A percentile compares a stretch with the other conserved stretches of the same genome.
phyloP scores from a whole-genome alignment of 2,113 vertebrate genomes.

The Muntiacus muntjak region DNA sequence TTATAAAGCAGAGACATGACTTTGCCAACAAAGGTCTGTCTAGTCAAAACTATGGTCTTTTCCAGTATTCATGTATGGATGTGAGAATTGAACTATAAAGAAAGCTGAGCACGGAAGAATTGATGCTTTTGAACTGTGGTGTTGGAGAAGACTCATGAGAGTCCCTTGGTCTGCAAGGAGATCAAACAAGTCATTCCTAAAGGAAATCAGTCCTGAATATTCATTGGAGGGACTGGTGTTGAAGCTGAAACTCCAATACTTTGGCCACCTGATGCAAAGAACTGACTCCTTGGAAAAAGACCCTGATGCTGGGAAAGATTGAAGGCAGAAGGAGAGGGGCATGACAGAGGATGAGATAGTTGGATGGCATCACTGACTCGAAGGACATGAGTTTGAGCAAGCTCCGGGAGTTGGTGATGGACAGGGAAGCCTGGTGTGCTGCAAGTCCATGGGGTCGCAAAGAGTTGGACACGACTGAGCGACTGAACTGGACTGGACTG shows the following conservation, averaged over 20 bases:
- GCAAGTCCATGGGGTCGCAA: not conserved
- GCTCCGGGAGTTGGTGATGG: not conserved
- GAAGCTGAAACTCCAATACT: not conserved
- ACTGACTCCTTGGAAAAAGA: not conserved
- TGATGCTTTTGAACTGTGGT: not conserved
- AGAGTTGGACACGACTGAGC: fast-evolving
- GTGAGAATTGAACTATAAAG: not conserved
- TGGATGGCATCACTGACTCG: not conserved
- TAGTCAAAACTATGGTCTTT: not conserved
- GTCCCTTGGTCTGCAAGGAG: not conserved
- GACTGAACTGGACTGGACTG: not conserved
- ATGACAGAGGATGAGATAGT: not conserved
- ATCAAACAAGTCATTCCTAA: not conserved
- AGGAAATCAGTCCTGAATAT: not conserved
- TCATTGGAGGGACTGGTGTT: not conserved
- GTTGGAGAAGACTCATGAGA: not conserved
- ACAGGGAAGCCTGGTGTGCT: not conserved
- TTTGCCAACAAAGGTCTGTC: not conserved
- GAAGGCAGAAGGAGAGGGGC: not conserved
- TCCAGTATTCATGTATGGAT: not conserved
- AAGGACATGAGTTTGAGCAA: not conserved
- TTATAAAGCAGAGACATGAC: not conserved
- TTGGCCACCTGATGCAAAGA: not conserved
- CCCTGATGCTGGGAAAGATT: not conserved
- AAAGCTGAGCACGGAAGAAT: not conserved